Base-by-base conservation (phyloP, 2,888 invertebrate species). In the Ommatoiulus sabulosus region DNA sequence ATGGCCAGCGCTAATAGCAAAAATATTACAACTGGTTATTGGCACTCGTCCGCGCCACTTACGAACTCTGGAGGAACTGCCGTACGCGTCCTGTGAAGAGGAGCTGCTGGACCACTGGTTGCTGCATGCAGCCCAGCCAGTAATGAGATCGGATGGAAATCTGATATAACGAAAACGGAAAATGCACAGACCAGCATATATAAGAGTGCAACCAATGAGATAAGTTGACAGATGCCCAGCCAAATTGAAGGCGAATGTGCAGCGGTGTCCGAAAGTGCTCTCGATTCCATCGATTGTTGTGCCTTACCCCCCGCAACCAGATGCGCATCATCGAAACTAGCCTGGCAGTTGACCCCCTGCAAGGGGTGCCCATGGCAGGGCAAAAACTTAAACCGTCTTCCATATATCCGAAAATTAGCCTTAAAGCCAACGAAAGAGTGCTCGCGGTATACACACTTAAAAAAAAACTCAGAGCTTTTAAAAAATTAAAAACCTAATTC, bases 21-120 rank as follows among this genome's bases (percentile, higher is more conserved):
- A 72, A 72, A 72, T 72, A 72, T 72, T 72, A 24, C 20, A 72
- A 72, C 72, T 72, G 72, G 72, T 72, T 72, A 72, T 72, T 72
- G 72, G 52, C 52, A 52, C 52, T 52, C 52, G 52, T 52, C 52
- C 2, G 7, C 12, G 52, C 63, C 63, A 63, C 63, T 63, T 63
- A n/a, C 63, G 5, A 63, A 52, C 52, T 15, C 3, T 52, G 72
- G 20, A 24, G 24, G 72, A n/a, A 20, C 8, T 46, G 46, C 46
- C 46, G 8, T 3, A 17, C 24, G 17, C 15, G n/a, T 20, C 72
- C 72, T 24, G 24, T 72, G 72, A 72, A 72, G 72, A 72, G 72
- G 24, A 24, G 6, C 3, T n/a, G 63, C 52, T 63, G 63, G n/a
- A 7, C n/a, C 72, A 24, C 24, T 20, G 72, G 7, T 7, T 0